These are phyloP conservation scores for Raja brachyura DNA, from an alignment of 2,113 vertebrate genomes.

Conservation along the genomic window DNA sequence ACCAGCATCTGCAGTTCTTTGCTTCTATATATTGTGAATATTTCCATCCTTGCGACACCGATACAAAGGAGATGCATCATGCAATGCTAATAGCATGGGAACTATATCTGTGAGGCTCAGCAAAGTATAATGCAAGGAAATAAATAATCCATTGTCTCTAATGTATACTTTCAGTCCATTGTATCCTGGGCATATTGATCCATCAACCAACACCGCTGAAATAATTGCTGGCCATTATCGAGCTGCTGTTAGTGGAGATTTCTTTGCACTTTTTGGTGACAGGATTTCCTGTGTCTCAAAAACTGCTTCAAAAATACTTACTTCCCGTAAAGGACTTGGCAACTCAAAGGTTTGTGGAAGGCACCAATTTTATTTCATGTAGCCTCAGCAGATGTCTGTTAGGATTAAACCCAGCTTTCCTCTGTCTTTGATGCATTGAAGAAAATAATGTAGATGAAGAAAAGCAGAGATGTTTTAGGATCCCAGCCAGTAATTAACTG, in stretches of 20 bases:
- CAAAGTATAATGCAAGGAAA: neutral
- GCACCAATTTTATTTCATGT: neutral
- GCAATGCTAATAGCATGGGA: neutral
- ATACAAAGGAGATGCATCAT: neutral
- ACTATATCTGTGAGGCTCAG: neutral
- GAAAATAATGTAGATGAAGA: neutral
- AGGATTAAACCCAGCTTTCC: neutral
- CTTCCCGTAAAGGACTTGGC: no score
- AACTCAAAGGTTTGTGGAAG: no score
- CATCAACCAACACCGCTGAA: neutral
- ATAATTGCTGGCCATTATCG: neutral
- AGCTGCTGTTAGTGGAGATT: neutral
- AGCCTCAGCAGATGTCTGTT: neutral
- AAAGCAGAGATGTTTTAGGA: no score
- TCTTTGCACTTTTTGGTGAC: no score
- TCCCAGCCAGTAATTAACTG: neutral
- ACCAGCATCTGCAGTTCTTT: no score
- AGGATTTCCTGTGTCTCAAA: neutral
- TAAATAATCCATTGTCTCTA: neutral
- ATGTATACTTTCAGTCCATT: neutral
- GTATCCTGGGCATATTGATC: neutral
- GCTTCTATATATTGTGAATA: no score
- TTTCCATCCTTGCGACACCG: neutral
- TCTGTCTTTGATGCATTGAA: neutral
- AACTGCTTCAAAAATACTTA: neutral